Percentiles rank a stretch among this genome's conserved stretches.
Conservation (phyloP, 2,888 invertebrate genomes). For the Conomelus anceps region DNA sequence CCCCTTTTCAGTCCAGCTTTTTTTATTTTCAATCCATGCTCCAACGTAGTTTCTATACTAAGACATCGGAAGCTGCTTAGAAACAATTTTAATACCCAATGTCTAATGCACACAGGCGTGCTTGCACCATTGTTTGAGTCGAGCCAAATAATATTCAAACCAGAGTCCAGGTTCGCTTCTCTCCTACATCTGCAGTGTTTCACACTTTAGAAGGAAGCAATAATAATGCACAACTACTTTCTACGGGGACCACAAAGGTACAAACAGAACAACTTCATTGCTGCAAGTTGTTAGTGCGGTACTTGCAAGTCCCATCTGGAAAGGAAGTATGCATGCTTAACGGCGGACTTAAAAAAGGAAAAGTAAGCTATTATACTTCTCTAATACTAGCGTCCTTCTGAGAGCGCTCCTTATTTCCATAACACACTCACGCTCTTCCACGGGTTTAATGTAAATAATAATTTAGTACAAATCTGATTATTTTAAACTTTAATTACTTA, state of each 20-base stretch:
- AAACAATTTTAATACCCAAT: neutral
- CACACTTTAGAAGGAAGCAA: neutral
- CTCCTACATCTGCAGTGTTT: neutral
- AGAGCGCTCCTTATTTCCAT: neutral
- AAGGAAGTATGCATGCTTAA: neutral
- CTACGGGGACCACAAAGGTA: neutral
- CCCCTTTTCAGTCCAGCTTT: no score
- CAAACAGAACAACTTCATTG: neutral
- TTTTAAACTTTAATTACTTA: no score
- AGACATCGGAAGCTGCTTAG: neutral
- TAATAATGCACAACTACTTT: neutral
- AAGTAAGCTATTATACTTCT: neutral
- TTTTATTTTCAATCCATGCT: no score
- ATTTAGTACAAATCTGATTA: no score
- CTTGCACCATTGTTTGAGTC: neutral
- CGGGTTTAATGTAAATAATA: no score
- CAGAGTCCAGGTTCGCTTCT: neutral
- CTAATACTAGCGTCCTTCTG: neutral
- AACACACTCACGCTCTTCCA: neutral
- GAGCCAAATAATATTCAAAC: neutral
- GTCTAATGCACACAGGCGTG: neutral
- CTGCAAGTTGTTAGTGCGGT: neutral
- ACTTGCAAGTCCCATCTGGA: neutral
- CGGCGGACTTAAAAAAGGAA: neutral
- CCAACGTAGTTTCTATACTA: no score